Conservation (phyloP, 35 echinoderm and acorn worm species). For the Ptychodera flava region DNA sequence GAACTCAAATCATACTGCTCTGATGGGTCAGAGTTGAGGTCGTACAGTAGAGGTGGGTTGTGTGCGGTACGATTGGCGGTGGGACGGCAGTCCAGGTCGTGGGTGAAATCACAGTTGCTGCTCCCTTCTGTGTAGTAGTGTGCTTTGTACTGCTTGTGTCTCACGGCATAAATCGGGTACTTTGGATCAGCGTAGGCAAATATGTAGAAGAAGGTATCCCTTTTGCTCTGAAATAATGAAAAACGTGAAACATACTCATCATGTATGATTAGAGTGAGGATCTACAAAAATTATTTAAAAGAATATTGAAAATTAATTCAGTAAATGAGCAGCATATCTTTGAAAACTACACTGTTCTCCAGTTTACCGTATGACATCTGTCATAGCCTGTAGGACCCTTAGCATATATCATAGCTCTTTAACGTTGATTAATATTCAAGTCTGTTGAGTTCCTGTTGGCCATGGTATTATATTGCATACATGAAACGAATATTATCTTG, state of each 20-base stretch:
- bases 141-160: constrained; percentile 94
- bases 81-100: constrained; percentile 81
- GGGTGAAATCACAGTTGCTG: constrained; percentile 45
- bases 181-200: constrained; percentile 39
- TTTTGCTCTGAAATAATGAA: constrained; percentile 49
- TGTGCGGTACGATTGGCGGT: constrained; percentile 28
- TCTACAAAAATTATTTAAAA: no score
- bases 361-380: no score
- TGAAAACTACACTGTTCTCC: no score
- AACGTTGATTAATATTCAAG: no score
- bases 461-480: no score
- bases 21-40: constrained; percentile 72
- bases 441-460: no score
- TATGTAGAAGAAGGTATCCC: constrained; percentile 83
- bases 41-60: constrained; percentile 67
- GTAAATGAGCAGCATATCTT: no score
- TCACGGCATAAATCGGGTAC: constrained; percentile 64
- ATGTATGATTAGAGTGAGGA: no score
- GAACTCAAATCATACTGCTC: constrained; percentile 68
- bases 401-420: no score
- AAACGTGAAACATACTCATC: constrained; percentile 35
- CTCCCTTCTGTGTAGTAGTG: constrained; percentile 79
- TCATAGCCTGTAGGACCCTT: no score
- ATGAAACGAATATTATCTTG: no score
- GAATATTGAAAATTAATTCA: no score